phyloP scores from a whole-genome alignment of 2,888 invertebrate species.

The Agonopterix alstromeriana region DNA sequence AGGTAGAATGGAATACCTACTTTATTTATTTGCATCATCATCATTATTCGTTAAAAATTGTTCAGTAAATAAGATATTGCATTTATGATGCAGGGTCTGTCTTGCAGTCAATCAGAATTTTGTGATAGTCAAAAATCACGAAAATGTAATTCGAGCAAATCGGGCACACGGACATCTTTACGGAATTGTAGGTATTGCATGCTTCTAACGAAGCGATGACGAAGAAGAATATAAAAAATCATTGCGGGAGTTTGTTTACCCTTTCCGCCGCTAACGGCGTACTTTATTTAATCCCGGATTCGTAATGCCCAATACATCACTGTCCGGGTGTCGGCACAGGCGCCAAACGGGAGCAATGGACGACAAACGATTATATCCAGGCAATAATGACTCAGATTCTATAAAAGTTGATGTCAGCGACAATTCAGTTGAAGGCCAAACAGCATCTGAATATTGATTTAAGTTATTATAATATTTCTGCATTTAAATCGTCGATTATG shows the following conservation, averaged over 20 bases:
- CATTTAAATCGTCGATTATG: slow-evolving; percentile 9
- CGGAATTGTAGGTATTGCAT: no score
- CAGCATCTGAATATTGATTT: slow-evolving; percentile 5
- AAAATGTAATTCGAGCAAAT: no score
- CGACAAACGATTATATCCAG: slow-evolving; percentile 19
- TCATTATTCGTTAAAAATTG: no score
- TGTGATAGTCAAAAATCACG: no score
- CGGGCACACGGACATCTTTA: no score
- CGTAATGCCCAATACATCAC: slow-evolving; percentile 1
- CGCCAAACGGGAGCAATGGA: slow-evolving; percentile 26
- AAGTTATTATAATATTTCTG: slow-evolving; percentile 8
- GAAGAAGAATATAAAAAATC: neutral
- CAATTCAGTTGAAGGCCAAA: slow-evolving; percentile 4
- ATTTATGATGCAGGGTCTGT: no score
- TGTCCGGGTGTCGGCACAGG: slow-evolving; percentile 3
- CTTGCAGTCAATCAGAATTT: no score
- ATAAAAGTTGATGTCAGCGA: slow-evolving; percentile 5
- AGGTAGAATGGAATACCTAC: no score
- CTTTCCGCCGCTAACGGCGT: neutral
- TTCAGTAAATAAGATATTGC: no score
- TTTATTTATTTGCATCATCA: no score
- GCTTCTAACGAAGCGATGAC: no score
- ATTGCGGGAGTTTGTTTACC: neutral
- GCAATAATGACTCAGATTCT: slow-evolving; percentile 15
- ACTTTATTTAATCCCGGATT: neutral